phyloP scores from a whole-genome alignment of 2,888 invertebrate genomes.

The Cephus spinipes region DNA sequence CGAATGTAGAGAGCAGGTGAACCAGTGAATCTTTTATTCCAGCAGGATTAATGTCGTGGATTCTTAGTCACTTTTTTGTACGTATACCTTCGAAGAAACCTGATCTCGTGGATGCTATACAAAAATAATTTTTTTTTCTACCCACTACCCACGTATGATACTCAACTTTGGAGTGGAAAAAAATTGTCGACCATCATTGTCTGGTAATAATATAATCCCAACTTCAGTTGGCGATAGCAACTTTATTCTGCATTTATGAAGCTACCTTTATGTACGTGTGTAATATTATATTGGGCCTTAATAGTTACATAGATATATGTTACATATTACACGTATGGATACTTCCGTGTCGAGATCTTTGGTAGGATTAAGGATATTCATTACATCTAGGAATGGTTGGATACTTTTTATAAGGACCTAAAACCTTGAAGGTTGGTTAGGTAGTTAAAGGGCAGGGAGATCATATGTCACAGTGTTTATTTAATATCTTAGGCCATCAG shows the following conservation, averaged over 20 bases:
- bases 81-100: neutral
- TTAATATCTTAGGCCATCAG: neutral
- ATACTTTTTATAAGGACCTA: neutral
- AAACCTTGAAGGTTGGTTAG: neutral
- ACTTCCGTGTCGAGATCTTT: neutral
- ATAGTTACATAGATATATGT: neutral
- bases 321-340: neutral
- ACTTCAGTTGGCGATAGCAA: neutral
- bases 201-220: neutral
- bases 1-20: constrained; percentile 20
- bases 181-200: neutral
- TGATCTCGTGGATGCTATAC: neutral
- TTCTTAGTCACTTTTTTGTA: constrained; percentile 9
- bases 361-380: neutral
- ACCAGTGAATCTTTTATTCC: constrained; percentile 7
- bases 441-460: neutral
- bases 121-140: neutral
- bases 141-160: neutral
- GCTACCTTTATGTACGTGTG: neutral
- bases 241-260: neutral
- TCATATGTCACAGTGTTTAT: neutral
- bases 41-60: constrained; percentile 17
- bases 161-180: neutral
- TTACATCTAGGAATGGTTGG: neutral
- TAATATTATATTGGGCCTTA: neutral